Base-by-base conservation (phyloP, 2,888 invertebrate species). In the Dicycla oo region DNA sequence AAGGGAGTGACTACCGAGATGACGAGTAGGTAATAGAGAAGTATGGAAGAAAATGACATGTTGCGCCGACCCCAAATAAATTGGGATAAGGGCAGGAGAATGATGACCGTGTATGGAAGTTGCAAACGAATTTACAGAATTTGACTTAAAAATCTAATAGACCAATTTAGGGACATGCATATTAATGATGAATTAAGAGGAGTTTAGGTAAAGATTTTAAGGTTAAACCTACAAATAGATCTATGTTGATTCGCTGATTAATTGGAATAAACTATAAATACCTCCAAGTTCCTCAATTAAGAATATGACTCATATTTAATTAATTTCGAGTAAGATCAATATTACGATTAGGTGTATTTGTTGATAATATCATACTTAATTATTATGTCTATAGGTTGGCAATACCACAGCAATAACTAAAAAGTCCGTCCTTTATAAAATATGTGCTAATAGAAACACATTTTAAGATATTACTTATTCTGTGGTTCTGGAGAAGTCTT, bases 201-300 rank as follows among this genome's bases (percentile, higher is more conserved):
- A 26, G 26, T 53, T 51, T 23, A 51, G 13, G 2, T 2, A 26
- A 26, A 53, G 18, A 15, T 26, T 3, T 8, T 53, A 49, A 51
- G 49, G 15, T 49, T n/a, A 49, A 38, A 65, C 18, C 38, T n/a
- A 26, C n/a, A 40, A 51, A 49, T 13, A 30, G 11, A 69, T 69
- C 13, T n/a, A 47, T 13, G 15, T 54, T 56, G 20, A 40, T 30
- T 38, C 15, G 26, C 20, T 13, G n/a, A 20, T 54, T 64, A 26
- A 60, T 62, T 40, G 18, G 18, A 53, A 23, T 74, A 43, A 54
- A 3, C 18, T 63, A 38, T 73, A 30, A 54, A 73, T 64, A 54
- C n/a, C 6, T 49, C 23, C 1, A 26, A 79, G 80, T 79, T 76
- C 75, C 75, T 64, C 54, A 76, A 76, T 76, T 73, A 73, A 60